Evolutionary conservation across 2,888 invertebrate species (phyloP).

Genomic region (Phyllotreta striolata): DNA sequence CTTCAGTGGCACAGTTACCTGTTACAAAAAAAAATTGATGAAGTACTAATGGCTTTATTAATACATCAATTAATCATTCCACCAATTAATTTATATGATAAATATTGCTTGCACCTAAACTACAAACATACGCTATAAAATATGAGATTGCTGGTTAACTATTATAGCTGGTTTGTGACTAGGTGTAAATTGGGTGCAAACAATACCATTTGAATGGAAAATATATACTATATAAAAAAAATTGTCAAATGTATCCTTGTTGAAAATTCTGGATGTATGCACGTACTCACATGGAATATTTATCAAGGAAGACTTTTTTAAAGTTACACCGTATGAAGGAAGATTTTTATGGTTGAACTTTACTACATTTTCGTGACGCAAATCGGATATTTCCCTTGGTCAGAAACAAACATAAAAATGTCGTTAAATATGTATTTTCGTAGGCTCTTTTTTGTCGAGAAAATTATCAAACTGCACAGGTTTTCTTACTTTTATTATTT

Average conservation of each 20-base stretch:
- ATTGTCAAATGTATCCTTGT: slow-evolving; percentile 29
- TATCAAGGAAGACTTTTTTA: slow-evolving; percentile 46
- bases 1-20: neutral
- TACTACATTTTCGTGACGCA: slow-evolving; percentile 47
- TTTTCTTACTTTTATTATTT: no score
- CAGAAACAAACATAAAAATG: slow-evolving; percentile 30
- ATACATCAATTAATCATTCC: no score
- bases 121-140: no score
- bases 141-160: no score
- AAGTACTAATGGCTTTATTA: no score
- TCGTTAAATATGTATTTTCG: slow-evolving; percentile 15
- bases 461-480: slow-evolving; percentile 3
- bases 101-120: no score
- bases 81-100: no score
- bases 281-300: slow-evolving; percentile 48
- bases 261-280: slow-evolving; percentile 39
- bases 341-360: slow-evolving; percentile 48
- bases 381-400: slow-evolving; percentile 28
- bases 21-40: no score
- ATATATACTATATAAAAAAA: slow-evolving; percentile 10
- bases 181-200: no score
- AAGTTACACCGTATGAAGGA: slow-evolving; percentile 46
- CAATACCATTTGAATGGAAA: neutral
- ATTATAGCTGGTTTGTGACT: no score
- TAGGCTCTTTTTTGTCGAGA: neutral